Conservation (phyloP, 2,797 vertebrate genomes). For the Hapalemur alaotrensis region DNA sequence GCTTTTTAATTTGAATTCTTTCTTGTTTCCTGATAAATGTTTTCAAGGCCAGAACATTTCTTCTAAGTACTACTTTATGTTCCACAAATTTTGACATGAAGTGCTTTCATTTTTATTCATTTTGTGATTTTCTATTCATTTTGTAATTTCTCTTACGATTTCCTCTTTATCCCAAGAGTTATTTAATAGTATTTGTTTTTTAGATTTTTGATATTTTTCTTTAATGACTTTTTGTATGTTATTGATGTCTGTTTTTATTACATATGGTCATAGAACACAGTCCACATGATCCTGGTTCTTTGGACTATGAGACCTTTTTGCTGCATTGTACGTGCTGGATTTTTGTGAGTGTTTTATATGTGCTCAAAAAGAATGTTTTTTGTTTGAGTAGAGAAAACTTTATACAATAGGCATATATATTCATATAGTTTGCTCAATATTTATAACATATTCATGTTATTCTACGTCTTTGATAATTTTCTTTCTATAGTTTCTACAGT, state of each 20-base stretch:
- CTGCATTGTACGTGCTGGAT: not conserved
- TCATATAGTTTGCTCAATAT: not conserved
- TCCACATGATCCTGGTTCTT: not conserved
- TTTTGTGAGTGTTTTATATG: constrained; percentile 17
- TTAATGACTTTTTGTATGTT: not conserved
- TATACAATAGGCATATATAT: no score
- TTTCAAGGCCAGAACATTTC: not conserved
- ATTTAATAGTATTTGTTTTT: not conserved
- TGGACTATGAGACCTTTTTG: not conserved
- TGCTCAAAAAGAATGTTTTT: not conserved
- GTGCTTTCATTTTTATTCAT: constrained; percentile 57
- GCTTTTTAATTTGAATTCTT: constrained; percentile 8
- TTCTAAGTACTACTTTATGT: not conserved
- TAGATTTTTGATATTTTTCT: constrained; percentile 36
- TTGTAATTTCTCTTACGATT: constrained; percentile 44
- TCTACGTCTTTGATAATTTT: not conserved
- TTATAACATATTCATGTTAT: not conserved
- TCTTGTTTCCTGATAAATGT: constrained; percentile 18
- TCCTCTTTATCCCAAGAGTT: constrained; percentile 10
- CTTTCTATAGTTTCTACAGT: not conserved
- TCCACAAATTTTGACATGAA: constrained; percentile 1
- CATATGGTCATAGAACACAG: not conserved
- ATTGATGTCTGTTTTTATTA: not conserved
- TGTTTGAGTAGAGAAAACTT: not conserved
- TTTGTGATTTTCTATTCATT: constrained; percentile 31